Evolutionary conservation across 2,797 vertebrate species (phyloP).

Genomic region (Pipistrellus pipistrellus): DNA sequence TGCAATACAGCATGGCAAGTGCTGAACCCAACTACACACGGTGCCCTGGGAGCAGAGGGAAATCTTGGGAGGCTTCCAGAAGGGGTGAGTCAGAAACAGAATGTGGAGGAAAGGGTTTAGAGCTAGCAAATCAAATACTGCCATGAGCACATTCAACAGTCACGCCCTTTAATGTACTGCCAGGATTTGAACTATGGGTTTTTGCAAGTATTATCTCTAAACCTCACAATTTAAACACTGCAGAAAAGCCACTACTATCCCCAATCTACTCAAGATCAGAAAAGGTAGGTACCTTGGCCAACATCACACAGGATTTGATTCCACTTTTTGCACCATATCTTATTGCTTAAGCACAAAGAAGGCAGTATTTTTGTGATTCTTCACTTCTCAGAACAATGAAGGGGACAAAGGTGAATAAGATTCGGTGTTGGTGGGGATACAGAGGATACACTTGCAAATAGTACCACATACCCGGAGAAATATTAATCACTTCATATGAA

Average conservation of each 20-base stretch:
- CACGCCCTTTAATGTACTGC: accelerated
- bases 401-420: background rate
- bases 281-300: background rate
- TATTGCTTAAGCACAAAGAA: background rate
- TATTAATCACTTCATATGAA: background rate
- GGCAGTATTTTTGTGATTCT: background rate
- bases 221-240: background rate
- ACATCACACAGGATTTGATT: background rate
- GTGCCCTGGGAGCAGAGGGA: background rate
- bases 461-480: background rate
- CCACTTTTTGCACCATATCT: background rate
- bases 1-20: accelerated
- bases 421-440: background rate
- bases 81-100: background rate
- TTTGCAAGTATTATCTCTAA: background rate
- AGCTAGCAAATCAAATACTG: background rate
- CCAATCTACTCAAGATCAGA: background rate
- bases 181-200: background rate
- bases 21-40: background rate
- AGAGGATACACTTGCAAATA: background rate
- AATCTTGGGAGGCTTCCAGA: background rate
- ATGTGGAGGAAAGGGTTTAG: background rate
- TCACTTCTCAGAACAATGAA: background rate
- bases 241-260: background rate
- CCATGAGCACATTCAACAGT: background rate